These are phyloP conservation scores for Arizona elegans DNA, from an alignment of 2,113 vertebrate genomes.

Conservation along the genomic window DNA sequence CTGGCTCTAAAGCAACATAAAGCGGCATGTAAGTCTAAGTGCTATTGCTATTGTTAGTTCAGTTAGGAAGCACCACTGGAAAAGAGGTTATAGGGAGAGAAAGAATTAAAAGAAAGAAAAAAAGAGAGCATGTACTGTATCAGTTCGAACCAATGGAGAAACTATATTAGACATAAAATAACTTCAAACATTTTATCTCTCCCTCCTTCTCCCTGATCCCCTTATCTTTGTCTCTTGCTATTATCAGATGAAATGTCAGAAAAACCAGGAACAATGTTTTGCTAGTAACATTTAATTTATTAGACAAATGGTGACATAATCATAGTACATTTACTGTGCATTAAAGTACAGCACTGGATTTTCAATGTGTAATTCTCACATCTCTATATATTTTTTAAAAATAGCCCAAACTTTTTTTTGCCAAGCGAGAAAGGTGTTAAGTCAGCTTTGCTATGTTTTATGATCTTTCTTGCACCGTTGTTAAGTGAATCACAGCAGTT, in stretches of 20 bases:
- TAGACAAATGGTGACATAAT: neutral
- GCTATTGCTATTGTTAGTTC: neutral
- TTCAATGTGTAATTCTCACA: rapidly evolving
- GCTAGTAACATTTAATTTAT: neutral
- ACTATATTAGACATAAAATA: neutral
- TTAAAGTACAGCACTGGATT: neutral
- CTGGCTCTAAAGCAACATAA: neutral
- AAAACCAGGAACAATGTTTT: neutral
- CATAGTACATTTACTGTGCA: neutral
- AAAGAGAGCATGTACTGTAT: neutral
- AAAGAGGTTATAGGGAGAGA: neutral
- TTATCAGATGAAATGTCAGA: neutral
- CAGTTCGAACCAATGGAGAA: neutral
- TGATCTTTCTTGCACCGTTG: neutral
- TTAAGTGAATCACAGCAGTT: neutral
- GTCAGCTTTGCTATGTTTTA: neutral
- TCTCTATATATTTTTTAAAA: neutral
- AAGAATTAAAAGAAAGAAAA: neutral
- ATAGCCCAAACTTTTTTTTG: neutral
- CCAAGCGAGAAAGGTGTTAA: neutral
- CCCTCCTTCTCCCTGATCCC: neutral
- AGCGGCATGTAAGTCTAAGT: neutral
- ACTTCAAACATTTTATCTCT: neutral
- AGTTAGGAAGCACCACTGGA: neutral
- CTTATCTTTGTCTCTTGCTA: neutral